A percentile compares a stretch with the other conserved stretches of the same genome.
These are phyloP conservation scores for Tragelaphus strepsiceros DNA, from an alignment of 2,113 vertebrate genomes.

Conservation along the genomic window DNA sequence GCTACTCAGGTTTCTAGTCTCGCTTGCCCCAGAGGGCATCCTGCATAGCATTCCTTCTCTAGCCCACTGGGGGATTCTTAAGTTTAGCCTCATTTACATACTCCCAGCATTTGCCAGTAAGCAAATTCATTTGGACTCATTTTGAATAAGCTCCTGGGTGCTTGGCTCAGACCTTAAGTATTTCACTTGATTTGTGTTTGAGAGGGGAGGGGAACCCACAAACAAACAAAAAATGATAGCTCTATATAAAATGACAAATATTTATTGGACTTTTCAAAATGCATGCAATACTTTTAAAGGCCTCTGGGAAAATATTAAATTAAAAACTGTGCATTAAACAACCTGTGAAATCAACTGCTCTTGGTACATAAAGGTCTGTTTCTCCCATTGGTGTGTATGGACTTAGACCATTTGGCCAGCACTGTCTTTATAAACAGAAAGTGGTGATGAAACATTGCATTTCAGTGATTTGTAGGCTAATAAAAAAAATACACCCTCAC, in stretches of 20 bases:
- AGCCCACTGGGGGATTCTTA: conserved; percentile 52
- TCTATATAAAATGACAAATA: conserved; percentile 43
- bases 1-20: conserved; percentile 54
- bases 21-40: conserved; percentile 55
- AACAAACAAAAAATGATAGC: conserved; percentile 44
- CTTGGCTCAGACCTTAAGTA: conserved; percentile 36
- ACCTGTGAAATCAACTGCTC: neutral
- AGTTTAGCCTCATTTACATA: conserved; percentile 55
- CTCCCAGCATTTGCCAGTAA: conserved; percentile 50
- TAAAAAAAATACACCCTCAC: neutral
- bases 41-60: conserved; percentile 5
- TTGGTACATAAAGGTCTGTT: neutral
- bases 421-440: neutral
- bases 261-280: conserved; percentile 60
- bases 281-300: conserved; percentile 54
- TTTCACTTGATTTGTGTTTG: conserved; percentile 57
- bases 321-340: conserved; percentile 49
- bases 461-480: neutral
- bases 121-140: conserved; percentile 54
- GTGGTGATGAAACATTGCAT: neutral
- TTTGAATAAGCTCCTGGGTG: conserved; percentile 43
- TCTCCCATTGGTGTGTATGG: neutral
- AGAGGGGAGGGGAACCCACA: neutral
- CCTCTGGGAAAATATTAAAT: conserved; percentile 63
- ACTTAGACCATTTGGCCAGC: neutral